Conservation (phyloP, 30 jellyfish, hydroid and myxozoan genomes). For the Chrysaora quinquecirrha region DNA sequence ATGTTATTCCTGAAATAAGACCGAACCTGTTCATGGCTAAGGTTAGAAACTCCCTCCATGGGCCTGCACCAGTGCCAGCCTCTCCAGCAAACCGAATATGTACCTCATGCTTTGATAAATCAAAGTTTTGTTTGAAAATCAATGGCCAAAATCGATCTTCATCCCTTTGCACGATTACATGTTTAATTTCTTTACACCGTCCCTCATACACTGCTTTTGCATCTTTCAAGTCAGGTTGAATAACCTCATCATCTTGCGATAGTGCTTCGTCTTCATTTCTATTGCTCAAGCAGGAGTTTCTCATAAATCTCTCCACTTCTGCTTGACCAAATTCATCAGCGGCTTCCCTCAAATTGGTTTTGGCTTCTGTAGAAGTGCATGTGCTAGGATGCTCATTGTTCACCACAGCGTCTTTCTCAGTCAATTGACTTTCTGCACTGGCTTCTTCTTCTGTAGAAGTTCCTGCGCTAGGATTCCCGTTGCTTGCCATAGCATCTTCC, state of each 20-base stretch:
- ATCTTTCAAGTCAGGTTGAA: not conserved
- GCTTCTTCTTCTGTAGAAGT: too few species aligned
- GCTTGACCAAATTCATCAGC: not conserved
- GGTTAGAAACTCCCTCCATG: not conserved
- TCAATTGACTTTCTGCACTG: too few species aligned
- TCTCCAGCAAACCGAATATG: not conserved
- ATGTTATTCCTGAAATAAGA: not conserved
- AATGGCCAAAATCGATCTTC: not conserved
- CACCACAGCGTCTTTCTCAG: too few species aligned
- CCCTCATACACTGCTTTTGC: not conserved
- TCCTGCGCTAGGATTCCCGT: too few species aligned
- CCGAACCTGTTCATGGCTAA: not conserved
- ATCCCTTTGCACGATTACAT: not conserved
- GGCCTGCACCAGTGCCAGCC: not conserved
- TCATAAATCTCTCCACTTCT: not conserved
- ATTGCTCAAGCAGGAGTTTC: too few species aligned
- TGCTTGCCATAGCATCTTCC: not conserved
- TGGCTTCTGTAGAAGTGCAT: not conserved
- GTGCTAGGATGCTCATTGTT: not conserved
- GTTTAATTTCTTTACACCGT: not conserved
- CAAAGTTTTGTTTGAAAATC: not conserved
- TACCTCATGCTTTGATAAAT: not conserved
- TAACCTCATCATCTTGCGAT: not conserved
- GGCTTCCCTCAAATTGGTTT: not conserved
- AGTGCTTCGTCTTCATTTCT: too few species aligned